A percentile compares a stretch with the other conserved stretches of the same genome.
Conservation (phyloP, 2,113 vertebrate species). For the pig (Sus scrofa) region DNA sequence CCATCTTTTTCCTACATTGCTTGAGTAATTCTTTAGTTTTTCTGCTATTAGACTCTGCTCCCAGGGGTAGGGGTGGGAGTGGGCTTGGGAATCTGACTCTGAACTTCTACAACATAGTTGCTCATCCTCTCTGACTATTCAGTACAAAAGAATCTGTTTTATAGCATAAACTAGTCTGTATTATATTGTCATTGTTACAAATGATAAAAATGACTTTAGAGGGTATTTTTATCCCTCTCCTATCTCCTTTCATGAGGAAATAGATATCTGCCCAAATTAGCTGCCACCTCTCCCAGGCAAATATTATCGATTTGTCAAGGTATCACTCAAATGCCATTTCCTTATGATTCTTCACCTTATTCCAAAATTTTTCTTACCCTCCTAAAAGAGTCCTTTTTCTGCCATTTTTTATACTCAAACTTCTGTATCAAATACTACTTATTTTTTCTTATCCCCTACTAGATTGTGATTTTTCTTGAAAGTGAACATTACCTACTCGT, state of each 20-base stretch:
- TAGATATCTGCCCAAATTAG: neutral
- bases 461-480: neutral
- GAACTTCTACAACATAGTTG: neutral
- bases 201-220: neutral
- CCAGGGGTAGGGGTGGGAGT: fast-evolving
- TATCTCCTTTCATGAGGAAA: neutral
- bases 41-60: neutral
- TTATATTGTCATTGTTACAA: neutral
- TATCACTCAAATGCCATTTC: neutral
- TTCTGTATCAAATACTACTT: neutral
- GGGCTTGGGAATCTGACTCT: neutral
- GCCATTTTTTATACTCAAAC: neutral
- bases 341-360: neutral
- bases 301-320: neutral
- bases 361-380: neutral
- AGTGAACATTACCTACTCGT: neutral
- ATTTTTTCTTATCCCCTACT: neutral
- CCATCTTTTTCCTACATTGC: neutral
- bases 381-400: neutral
- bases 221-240: neutral
- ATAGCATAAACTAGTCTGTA: neutral
- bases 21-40: neutral
- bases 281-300: neutral
- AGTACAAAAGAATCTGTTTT: neutral
- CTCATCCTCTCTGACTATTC: neutral